phyloP scores from a whole-genome alignment of 2,888 invertebrate species.

The Apantesis nais region DNA sequence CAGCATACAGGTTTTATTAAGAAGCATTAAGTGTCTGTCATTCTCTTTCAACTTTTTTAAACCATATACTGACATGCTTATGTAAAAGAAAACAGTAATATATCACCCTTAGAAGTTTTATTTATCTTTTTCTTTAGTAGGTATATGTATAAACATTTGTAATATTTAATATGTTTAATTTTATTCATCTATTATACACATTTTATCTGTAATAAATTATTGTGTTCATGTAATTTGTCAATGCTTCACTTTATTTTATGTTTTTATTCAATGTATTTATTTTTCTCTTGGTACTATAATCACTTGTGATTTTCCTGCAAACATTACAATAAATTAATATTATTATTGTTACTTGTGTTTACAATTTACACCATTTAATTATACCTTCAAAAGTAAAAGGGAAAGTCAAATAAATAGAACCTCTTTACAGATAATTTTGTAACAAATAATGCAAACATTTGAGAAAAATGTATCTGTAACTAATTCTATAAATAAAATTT shows the following conservation, averaged over 20 bases:
- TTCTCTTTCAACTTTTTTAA: neutral
- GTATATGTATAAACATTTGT: constrained; percentile 12
- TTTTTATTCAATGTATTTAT: constrained; percentile 31
- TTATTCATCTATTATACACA: constrained; percentile 9
- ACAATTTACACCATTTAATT: neutral
- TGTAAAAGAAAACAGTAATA: neutral
- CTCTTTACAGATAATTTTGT: neutral
- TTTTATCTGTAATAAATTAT: constrained; percentile 20
- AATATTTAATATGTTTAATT: constrained; percentile 24
- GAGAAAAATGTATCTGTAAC: neutral
- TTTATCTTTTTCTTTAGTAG: constrained; percentile 9
- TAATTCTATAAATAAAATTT: neutral
- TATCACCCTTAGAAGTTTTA: constrained; percentile 18
- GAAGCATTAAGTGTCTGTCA: neutral
- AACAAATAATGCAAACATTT: too few relatives aligned
- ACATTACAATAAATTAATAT: constrained; percentile 22
- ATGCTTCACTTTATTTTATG: constrained; percentile 18
- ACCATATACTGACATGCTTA: neutral
- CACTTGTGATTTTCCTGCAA: constrained; percentile 55
- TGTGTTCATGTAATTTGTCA: constrained; percentile 7
- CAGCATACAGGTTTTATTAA: neutral
- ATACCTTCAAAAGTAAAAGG: neutral
- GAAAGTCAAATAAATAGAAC: neutral
- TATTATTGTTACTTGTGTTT: neutral
- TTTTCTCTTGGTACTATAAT: constrained; percentile 67